Evolutionary conservation across 2,888 invertebrate genomes (phyloP).

Genomic region (Flexamia atlantica): DNA sequence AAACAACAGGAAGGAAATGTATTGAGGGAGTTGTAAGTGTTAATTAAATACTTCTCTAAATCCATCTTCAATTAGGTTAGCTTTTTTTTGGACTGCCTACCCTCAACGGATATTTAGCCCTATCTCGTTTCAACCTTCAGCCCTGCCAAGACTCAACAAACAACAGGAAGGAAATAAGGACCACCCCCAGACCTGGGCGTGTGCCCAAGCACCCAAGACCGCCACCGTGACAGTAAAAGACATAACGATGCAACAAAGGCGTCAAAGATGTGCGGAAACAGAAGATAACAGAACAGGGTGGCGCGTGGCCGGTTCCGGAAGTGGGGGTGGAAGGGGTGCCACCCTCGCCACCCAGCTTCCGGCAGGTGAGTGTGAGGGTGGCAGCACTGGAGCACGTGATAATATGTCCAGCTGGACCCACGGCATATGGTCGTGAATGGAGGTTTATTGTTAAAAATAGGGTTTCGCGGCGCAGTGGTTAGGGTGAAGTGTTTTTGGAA

Average conservation of each 20-base stretch:
- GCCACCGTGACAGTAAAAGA: conserved; percentile 8
- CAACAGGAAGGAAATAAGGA: not conserved
- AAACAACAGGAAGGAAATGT: no score
- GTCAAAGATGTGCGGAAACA: conserved; percentile 12
- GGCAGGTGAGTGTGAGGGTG: conserved; percentile 38
- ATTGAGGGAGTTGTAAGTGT: no score
- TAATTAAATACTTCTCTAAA: no score
- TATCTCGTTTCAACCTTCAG: not conserved
- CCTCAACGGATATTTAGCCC: no score
- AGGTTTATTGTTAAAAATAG: conserved; percentile 45
- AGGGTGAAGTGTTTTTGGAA: not conserved
- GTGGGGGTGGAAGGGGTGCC: not conserved
- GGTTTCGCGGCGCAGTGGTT: not conserved
- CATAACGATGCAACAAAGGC: conserved; percentile 31
- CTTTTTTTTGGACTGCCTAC: no score
- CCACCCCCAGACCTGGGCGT: not conserved
- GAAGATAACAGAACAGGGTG: conserved; percentile 29
- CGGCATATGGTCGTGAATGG: conserved; percentile 36
- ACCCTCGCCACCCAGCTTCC: conserved; percentile 33
- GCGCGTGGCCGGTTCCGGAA: conserved; percentile 13
- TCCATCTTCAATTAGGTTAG: no score
- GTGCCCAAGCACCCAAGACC: conserved; percentile 11
- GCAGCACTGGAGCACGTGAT: conserved; percentile 24
- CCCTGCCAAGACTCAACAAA: not conserved
- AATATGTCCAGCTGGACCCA: conserved; percentile 30